Evolutionary conservation across 2,888 invertebrate species (phyloP).

Genomic region (Hybos culiciformis): DNA sequence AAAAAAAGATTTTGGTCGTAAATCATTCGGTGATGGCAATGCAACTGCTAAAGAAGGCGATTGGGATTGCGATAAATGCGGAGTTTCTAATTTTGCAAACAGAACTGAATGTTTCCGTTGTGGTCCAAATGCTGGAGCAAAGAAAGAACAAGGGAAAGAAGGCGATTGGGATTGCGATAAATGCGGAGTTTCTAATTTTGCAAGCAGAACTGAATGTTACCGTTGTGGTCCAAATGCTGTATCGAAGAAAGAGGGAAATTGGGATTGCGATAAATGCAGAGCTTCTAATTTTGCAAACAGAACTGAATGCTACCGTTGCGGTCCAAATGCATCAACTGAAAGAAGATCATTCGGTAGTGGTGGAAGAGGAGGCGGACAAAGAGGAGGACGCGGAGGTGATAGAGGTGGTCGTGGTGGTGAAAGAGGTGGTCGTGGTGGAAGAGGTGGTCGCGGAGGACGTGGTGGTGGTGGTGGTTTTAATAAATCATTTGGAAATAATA

Average conservation of each 20-base stretch:
- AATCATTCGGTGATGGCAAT: conserved; percentile 31
- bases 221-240: conserved; percentile 6
- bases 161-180: conserved; percentile 21
- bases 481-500: conserved; percentile 39
- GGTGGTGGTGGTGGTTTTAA: neutral
- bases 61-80: conserved; percentile 29
- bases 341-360: neutral
- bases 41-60: conserved; percentile 14
- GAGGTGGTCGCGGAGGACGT: neutral
- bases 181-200: conserved; percentile 23
- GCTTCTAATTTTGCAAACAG: conserved; percentile 16
- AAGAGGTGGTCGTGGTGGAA: neutral
- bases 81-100: conserved; percentile 17
- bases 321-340: conserved; percentile 21
- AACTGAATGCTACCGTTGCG: conserved; percentile 30
- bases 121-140: conserved; percentile 25
- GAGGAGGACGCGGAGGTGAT: neutral
- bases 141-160: conserved; percentile 27
- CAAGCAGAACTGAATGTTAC: conserved; percentile 15
- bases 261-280: conserved; percentile 29
- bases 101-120: conserved; percentile 29
- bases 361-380: neutral
- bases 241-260: conserved; percentile 13
- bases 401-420: neutral
- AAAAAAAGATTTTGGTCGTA: conserved; percentile 18